Conservation (phyloP, 2,888 invertebrate species). For the Leptinotarsa haldemani region DNA sequence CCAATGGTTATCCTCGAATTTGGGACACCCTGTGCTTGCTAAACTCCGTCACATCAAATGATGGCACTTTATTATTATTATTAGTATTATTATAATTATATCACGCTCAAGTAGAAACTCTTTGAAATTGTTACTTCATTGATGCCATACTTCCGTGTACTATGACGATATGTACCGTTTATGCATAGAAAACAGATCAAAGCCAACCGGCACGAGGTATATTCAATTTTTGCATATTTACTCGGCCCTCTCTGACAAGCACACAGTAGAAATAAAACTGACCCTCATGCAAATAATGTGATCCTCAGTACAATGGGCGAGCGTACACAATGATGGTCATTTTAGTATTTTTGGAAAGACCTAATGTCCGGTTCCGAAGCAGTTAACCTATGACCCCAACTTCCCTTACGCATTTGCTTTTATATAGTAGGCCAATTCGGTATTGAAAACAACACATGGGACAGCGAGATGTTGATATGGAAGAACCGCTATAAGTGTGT, state of each 20-base stretch:
- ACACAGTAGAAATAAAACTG: conserved; percentile 51
- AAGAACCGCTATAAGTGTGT: conserved; percentile 51
- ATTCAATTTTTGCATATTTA: conserved; percentile 18
- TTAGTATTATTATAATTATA: no score
- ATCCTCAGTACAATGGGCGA: conserved; percentile 49
- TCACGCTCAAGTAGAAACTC: no score
- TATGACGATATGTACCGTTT: neutral
- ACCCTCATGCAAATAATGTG: conserved; percentile 58
- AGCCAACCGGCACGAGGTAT: neutral
- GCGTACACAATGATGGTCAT: conserved; percentile 58
- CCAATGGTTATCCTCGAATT: no score
- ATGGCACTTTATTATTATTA: no score
- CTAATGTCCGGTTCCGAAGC: conserved; percentile 59
- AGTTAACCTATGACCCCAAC: conserved; percentile 60
- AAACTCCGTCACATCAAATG: no score
- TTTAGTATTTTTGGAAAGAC: conserved; percentile 59
- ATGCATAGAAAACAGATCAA: neutral
- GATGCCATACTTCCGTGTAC: no score
- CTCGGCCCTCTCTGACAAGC: conserved; percentile 5
- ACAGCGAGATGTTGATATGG: neutral
- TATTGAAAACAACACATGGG: neutral
- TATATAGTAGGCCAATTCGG: conserved; percentile 3
- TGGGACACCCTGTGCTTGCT: no score
- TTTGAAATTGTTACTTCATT: no score
- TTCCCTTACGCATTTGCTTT: conserved; percentile 28